Evolutionary conservation across 2,888 invertebrate species (phyloP).

Genomic region (Brenthis hecate): DNA sequence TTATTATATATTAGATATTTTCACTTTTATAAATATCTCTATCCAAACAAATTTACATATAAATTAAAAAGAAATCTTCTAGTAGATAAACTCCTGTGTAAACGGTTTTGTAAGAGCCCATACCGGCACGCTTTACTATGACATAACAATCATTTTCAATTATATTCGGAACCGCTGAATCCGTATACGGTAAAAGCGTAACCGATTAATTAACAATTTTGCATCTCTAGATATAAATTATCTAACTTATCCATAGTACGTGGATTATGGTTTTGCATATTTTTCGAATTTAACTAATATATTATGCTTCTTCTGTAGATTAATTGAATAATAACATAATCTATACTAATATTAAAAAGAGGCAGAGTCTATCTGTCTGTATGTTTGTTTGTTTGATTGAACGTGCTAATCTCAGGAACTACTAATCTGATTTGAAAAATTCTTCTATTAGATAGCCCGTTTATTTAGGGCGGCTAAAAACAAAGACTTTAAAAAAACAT

Average conservation of each 20-base stretch:
- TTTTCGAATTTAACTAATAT: too few relatives aligned
- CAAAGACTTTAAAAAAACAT: too few relatives aligned
- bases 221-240: conserved; percentile 3
- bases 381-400: too few relatives aligned
- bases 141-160: conserved; percentile 40
- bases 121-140: conserved; percentile 29
- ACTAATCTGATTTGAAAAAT: too few relatives aligned
- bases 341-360: too few relatives aligned
- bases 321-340: too few relatives aligned
- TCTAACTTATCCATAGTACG: neutral
- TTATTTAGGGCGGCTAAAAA: too few relatives aligned
- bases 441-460: too few relatives aligned
- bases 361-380: too few relatives aligned
- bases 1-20: too few relatives aligned
- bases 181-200: conserved; percentile 42
- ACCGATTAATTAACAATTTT: conserved; percentile 16
- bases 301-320: too few relatives aligned
- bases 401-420: too few relatives aligned
- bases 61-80: conserved; percentile 7
- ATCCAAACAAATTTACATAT: conserved; percentile 8
- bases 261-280: neutral
- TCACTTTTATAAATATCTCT: conserved; percentile 1
- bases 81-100: conserved; percentile 25
- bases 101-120: conserved; percentile 17
- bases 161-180: conserved; percentile 36